Conservation (phyloP, 2,113 vertebrate species). For the Cyanoramphus novaezelandiae region DNA sequence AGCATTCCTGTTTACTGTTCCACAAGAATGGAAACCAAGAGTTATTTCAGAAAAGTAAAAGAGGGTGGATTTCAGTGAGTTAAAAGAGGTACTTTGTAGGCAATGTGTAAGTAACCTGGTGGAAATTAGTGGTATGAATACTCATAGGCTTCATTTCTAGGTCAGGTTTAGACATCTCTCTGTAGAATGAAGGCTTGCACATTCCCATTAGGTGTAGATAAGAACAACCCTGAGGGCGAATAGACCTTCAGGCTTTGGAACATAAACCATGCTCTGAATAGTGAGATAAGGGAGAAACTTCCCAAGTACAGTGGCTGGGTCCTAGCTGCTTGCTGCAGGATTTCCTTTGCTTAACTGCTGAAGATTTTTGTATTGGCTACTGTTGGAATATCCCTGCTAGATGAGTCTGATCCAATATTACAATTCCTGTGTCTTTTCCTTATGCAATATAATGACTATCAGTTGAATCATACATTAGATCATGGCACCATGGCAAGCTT, state of each 20-base stretch:
- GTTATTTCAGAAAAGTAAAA: neutral
- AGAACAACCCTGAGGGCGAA: neutral
- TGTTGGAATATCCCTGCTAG: neutral
- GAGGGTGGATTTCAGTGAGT: neutral
- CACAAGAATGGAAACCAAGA: neutral
- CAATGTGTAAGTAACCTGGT: neutral
- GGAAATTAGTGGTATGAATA: neutral
- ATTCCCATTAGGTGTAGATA: neutral
- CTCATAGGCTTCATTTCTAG: neutral
- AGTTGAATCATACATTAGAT: neutral
- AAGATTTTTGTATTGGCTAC: neutral
- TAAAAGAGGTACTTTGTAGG: neutral
- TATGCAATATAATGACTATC: neutral
- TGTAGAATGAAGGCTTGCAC: neutral
- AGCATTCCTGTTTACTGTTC: neutral
- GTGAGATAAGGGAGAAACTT: neutral
- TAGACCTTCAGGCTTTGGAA: neutral
- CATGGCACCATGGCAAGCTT: neutral
- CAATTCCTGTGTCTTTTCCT: neutral
- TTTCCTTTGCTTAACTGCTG: neutral
- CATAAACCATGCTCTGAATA: neutral
- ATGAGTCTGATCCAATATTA: neutral
- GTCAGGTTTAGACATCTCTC: neutral
- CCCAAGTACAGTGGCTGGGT: rapidly evolving
- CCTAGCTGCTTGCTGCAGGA: neutral